Conservation (phyloP, 2,888 invertebrate genomes). For the Coenonympha glycerion region DNA sequence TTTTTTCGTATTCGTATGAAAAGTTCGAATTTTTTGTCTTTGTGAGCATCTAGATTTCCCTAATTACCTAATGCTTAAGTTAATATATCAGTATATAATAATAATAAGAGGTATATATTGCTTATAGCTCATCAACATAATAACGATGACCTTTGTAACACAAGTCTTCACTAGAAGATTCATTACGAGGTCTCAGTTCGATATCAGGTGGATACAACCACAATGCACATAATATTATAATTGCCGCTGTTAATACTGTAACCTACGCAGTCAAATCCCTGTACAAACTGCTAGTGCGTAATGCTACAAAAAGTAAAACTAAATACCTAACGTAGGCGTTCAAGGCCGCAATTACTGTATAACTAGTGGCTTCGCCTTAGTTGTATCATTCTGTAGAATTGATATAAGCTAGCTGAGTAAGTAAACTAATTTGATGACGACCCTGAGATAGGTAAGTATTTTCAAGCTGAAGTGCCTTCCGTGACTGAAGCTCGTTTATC, state of each 20-base stretch:
- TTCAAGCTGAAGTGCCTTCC: conserved; percentile 30
- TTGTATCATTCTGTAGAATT: background rate
- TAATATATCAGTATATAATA: too few species aligned
- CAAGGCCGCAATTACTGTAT: background rate
- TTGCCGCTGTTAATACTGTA: conserved; percentile 21
- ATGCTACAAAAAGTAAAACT: background rate
- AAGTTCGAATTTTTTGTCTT: too few species aligned
- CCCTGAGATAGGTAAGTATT: conserved; percentile 25
- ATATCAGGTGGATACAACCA: conserved; percentile 14
- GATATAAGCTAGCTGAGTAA: conserved; percentile 7
- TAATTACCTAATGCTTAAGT: too few species aligned
- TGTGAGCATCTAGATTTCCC: too few species aligned
- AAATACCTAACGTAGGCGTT: background rate
- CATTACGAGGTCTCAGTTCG: conserved; percentile 13
- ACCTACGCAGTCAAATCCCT: background rate
- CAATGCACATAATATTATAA: too few species aligned
- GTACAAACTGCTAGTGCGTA: background rate
- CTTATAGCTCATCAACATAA: background rate
- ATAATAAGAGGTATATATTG: background rate
- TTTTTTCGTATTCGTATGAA: too few species aligned
- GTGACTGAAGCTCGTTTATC: conserved; percentile 51
- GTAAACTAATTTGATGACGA: conserved; percentile 15
- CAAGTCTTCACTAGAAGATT: conserved; percentile 3
- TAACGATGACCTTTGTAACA: conserved; percentile 10
- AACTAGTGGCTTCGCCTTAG: background rate